These are phyloP conservation scores for Paralichthys olivaceus DNA, from an alignment of 2,113 vertebrate species.

Conservation along the genomic window DNA sequence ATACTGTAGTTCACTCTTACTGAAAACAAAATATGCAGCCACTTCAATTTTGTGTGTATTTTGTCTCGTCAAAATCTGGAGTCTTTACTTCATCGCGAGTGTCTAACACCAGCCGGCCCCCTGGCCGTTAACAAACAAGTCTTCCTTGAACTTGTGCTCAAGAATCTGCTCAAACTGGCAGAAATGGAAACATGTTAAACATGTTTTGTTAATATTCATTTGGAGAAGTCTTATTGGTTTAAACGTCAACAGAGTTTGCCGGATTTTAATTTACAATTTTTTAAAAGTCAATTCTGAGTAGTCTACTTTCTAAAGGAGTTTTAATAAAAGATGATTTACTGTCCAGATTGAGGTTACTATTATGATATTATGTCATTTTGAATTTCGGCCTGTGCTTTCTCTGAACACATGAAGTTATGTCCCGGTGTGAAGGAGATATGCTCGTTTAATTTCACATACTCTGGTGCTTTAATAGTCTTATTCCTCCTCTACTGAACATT, in stretches of 20 bases:
- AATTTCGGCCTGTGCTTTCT: too few species aligned
- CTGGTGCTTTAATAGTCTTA: neutral
- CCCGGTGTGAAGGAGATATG: neutral
- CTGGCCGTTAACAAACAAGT: constrained; percentile 19
- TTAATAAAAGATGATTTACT: constrained; percentile 8
- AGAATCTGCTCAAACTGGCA: constrained; percentile 14
- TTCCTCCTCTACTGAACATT: too few species aligned
- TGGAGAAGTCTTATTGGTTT: constrained; percentile 2
- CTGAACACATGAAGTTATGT: constrained; percentile 4
- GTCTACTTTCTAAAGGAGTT: constrained; percentile 12
- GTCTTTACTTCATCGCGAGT: neutral
- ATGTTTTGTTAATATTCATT: constrained; percentile 42
- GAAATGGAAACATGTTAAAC: constrained; percentile 18
- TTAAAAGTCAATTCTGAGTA: constrained; percentile 14
- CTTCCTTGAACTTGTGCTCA: constrained; percentile 23
- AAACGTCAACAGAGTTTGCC: neutral
- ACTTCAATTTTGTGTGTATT: neutral
- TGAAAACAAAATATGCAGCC: constrained; percentile 11
- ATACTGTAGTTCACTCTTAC: neutral
- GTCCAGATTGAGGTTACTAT: constrained; percentile 18
- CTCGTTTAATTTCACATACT: neutral
- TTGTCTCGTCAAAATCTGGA: neutral
- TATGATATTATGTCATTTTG: constrained; percentile 16
- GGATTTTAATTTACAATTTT: neutral
- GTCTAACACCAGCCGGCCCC: constrained; percentile 29